Base-by-base conservation (phyloP, 2,888 invertebrate species). In the Pseudanteris insignis region DNA sequence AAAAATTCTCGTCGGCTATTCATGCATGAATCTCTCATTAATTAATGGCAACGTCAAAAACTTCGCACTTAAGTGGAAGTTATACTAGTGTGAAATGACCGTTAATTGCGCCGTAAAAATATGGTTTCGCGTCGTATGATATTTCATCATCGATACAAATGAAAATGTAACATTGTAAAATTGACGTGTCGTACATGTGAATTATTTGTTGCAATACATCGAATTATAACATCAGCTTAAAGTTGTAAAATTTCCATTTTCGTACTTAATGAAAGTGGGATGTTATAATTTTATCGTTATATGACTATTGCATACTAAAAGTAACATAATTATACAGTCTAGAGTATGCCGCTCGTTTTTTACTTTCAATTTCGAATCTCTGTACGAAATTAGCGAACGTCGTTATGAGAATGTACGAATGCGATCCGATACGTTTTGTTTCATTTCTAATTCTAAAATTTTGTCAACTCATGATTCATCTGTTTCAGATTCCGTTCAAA, bases 181-280 rank as follows among this genome's bases (percentile, higher is more conserved):
- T 33, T 13, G 28, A 11, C 13, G 10, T 46, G 25, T 9, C 15
- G 7, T 21, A 15, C 10, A 9, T 15, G 32, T 24, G n/a, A 28
- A 38, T 24, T 26, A 34, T 29, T 37, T 37, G 14, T 46, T 28
- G 34, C 46, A 36, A 47, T 30, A 24, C 18, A 7, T 24, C 4
- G 24, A 30, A 37, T 25, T 37, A 13, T 44, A 44, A 13, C 13
- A 10, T 6, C 7, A 8, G 13, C 9, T 13, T 33, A 24, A 47
- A 26, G 47, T 29, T 13, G 18, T 47, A 29, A 28, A 46, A 46
- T 26, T 34, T 47, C 36, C 28, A 13, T 47, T 36, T 47, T 47
- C 11, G 44, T 10, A 11, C 8, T 8, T 8, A 30, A 41, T 12
- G 32, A 43, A 24, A 43, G 32, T 24, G 18, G 2, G 43, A 24